A percentile compares a stretch with the other conserved stretches of the same genome.
Evolutionary conservation across 2,113 vertebrate genomes (phyloP).

Genomic region (Kobus ellipsiprymnus): DNA sequence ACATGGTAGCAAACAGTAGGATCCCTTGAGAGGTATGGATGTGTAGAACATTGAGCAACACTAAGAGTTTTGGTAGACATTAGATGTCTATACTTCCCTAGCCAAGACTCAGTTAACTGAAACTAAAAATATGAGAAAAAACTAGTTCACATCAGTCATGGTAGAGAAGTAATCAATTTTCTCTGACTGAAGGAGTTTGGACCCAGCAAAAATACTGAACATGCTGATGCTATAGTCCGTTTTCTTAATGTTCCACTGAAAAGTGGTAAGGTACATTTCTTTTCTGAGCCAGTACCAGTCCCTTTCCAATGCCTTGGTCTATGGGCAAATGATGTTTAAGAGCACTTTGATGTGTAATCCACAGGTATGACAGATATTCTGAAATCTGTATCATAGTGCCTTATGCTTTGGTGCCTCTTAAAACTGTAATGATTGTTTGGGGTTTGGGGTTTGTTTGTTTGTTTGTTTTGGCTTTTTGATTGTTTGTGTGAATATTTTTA

Average conservation of each 20-base stretch:
- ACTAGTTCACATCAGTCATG: background rate
- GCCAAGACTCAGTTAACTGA: slow-evolving; percentile 29
- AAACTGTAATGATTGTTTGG: background rate
- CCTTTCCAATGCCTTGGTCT: background rate
- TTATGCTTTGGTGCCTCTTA: background rate
- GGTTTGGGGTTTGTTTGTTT: background rate
- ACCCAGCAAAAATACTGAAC: background rate
- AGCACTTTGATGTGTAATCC: background rate
- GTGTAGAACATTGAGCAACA: slow-evolving; percentile 48
- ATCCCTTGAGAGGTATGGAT: slow-evolving; percentile 10
- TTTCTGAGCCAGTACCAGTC: background rate
- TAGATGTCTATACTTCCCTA: slow-evolving; percentile 18
- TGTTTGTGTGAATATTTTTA: slow-evolving; percentile 1
- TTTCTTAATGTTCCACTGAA: slow-evolving; percentile 63
- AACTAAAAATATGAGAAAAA: background rate
- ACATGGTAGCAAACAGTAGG: background rate
- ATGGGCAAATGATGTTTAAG: background rate
- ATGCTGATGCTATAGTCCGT: slow-evolving; percentile 52
- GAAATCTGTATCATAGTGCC: background rate
- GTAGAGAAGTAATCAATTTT: background rate
- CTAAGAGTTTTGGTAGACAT: background rate
- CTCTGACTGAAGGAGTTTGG: slow-evolving; percentile 32
- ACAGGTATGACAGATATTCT: background rate
- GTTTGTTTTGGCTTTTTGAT: background rate
- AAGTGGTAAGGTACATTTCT: slow-evolving; percentile 50